Conservation (phyloP, 2,888 invertebrate species). For the Netelia melanura region DNA sequence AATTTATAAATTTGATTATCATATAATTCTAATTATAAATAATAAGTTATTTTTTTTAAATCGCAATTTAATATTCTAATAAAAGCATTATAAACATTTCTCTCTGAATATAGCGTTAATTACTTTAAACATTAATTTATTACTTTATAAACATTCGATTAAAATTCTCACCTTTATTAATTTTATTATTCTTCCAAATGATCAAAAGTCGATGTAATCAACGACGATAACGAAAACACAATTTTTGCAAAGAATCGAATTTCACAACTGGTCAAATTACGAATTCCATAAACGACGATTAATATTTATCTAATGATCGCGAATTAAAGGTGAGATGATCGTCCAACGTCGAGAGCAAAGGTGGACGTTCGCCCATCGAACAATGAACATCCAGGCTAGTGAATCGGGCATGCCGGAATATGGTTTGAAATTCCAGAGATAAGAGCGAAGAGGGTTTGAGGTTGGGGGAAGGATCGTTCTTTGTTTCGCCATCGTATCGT, state of each 20-base stretch:
- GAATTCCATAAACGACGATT: not conserved
- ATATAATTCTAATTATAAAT: no score
- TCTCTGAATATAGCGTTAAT: no score
- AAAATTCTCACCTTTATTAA: no score
- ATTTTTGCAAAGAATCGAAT: slow-evolving; percentile 20
- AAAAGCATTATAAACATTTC: no score
- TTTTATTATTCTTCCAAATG: no score
- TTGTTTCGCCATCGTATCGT: slow-evolving; percentile 64
- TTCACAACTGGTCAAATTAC: slow-evolving; percentile 1
- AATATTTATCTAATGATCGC: slow-evolving; percentile 51
- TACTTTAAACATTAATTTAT: no score
- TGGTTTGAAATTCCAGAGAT: slow-evolving; percentile 64
- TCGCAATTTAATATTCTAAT: no score
- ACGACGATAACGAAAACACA: not conserved
- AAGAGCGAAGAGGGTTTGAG: slow-evolving; percentile 4
- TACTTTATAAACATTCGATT: no score
- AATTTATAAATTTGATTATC: no score
- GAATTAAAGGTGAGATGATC: slow-evolving; percentile 47
- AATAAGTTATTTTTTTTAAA: no score
- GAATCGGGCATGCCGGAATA: slow-evolving; percentile 67
- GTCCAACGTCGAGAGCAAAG: slow-evolving; percentile 33
- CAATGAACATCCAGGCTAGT: slow-evolving; percentile 54
- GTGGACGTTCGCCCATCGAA: slow-evolving; percentile 42
- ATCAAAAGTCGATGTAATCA: not conserved
- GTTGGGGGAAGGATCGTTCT: not conserved